Conservation (phyloP, 2,113 vertebrate species). For the Gymnarchus niloticus region DNA sequence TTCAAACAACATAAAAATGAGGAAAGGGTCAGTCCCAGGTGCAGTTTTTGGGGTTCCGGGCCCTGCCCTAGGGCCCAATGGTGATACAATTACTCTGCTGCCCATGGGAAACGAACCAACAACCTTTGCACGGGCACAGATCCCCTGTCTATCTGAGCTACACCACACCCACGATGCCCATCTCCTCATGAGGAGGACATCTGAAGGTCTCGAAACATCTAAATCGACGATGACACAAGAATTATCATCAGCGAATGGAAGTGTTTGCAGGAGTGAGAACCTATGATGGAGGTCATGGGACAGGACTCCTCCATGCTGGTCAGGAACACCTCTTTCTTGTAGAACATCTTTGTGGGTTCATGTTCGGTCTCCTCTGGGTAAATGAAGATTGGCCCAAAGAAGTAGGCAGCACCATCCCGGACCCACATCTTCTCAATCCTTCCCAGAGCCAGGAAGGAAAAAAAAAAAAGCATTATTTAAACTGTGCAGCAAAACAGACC, state of each 20-base stretch:
- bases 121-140: no score
- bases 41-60: no score
- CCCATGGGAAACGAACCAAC: no score
- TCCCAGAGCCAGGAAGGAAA: neutral
- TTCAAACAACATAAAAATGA: no score
- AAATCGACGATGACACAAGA: neutral
- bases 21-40: no score
- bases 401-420: conserved; percentile 90
- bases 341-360: conserved; percentile 99
- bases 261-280: conserved; percentile 51
- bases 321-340: conserved; percentile 97
- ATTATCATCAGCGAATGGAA: neutral
- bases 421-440: conserved; percentile 96
- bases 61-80: no score
- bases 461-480: neutral
- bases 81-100: no score
- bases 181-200: no score
- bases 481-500: neutral
- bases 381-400: conserved; percentile 97
- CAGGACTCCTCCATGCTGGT: conserved; percentile 96
- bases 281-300: conserved; percentile 92
- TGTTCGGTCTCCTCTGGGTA: conserved; percentile 97
- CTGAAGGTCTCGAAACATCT: neutral
- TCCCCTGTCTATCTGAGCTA: no score
- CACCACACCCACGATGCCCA: no score